Evolutionary conservation across 2,888 invertebrate genomes (phyloP).

Genomic region (Amblyteles armatorius): DNA sequence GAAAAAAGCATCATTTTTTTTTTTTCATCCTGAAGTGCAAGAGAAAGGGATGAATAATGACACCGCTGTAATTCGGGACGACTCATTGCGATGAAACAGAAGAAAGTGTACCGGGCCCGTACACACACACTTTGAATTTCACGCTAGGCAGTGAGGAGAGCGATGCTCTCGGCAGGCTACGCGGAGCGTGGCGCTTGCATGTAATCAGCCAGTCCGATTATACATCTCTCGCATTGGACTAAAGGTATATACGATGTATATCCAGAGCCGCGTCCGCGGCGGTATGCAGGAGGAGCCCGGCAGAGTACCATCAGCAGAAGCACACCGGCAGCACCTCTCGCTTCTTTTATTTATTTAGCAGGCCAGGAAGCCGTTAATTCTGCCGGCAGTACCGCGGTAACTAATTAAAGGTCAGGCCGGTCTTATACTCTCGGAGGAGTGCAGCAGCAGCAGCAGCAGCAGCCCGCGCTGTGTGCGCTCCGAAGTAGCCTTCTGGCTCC

Average conservation of each 20-base stretch:
- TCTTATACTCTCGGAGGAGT: constrained; percentile 59
- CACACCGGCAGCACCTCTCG: constrained; percentile 47
- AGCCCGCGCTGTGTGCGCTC: constrained; percentile 33
- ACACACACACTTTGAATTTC: constrained; percentile 49
- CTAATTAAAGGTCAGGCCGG: constrained; percentile 82
- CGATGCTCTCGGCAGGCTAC: constrained; percentile 37
- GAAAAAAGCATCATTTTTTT: no score
- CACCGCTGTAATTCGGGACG: neutral
- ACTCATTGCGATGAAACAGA: constrained; percentile 13
- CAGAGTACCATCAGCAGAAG: constrained; percentile 35
- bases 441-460: constrained; percentile 57
- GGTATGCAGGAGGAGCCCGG: constrained; percentile 43
- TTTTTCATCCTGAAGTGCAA: neutral
- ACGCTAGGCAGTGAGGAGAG: constrained; percentile 31
- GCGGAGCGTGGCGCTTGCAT: constrained; percentile 70
- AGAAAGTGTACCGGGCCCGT: constrained; percentile 24
- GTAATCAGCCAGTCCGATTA: constrained; percentile 77
- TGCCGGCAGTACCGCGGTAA: constrained; percentile 77
- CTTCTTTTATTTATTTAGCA: constrained; percentile 81
- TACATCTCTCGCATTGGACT: constrained; percentile 51
- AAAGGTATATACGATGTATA: constrained; percentile 45
- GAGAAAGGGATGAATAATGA: constrained; percentile 1
- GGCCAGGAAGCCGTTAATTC: constrained; percentile 82
- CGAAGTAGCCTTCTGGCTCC: constrained; percentile 67
- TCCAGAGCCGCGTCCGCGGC: constrained; percentile 40